Base-by-base conservation (phyloP, 2,797 vertebrate species). In the Lophura swinhoii region DNA sequence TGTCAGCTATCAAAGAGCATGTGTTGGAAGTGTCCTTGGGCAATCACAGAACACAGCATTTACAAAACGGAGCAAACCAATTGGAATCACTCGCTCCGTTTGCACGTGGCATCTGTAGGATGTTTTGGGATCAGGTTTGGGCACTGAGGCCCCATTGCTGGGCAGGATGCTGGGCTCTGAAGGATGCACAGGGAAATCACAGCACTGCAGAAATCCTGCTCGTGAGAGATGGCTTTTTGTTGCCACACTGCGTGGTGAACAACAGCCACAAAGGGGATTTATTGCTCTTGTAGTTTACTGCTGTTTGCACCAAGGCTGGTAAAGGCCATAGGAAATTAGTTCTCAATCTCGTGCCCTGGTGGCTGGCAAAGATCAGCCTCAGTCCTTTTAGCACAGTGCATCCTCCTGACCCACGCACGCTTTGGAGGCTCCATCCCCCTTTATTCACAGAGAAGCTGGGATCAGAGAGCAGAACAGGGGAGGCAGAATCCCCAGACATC, bases 31-130 rank as follows among this genome's bases (percentile, higher is more conserved):
- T 86, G 87, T 74, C 86, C 87, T 81, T 74, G 66, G 94, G 92
- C 91, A 96, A 84, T 91, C 88, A 94, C 90, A 96, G 88, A 96
- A 93, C 73, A 46, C 74, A 91, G 88, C 84, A 63, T 88, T 94
- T 94, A 88, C 88, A 91, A 95, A 31, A 90, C 88, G 85, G 75
- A 90, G 89, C 90, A 94, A 92, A 96, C 39, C 76, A 58, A 93
- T 92, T 90, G 88, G 87, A 95, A 92, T 95, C 80, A 92, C 73
- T 95, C 41, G 7, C 58, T 85, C 10, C 29, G 91, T 96, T 90
- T 95, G 82, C 95, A 95, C 94, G 84, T 23, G 2, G 76, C 2
- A 10, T 88, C 82, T 55, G 72, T n/a, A 81, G 90, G 82, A 75
- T 74, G 78, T 48, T 94, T 96, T 68, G 64, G 95, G 95, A 92